Evolutionary conservation across 2,797 vertebrate species (phyloP), one percentile per base, ranked within the genome.

Genomic region (Phalloptychus januarius): DNA sequence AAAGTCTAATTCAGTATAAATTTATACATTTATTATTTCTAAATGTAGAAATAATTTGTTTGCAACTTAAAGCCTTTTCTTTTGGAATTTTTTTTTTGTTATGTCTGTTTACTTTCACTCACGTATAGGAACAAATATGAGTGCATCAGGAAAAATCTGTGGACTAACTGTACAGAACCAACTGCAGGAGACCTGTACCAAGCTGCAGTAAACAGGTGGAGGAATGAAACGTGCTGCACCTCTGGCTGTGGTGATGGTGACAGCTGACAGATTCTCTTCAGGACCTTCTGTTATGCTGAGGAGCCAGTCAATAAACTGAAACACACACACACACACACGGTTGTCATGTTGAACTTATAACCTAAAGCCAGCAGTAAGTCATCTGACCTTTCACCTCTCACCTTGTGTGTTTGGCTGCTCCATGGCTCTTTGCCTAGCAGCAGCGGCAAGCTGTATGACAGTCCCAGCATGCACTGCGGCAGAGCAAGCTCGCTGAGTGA

Each of bases 301-400:
- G 3, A 99, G 91, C 98, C 98, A 99, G 85, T 99, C 97, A 86
- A 98, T 95, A 92, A 99, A 97, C 98, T 99, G 87, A 88, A 10
- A 86, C 69, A 79, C 78, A 83, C 7, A 87, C 45, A 78, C 28
- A 75, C 28, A 54, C 46, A 31, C 85, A 63, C 2, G 1, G 23
- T 74, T 8, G 11, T 44, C 23, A n/a, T 4, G 13, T 56, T 74
- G 25, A 25, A 54, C 13, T 10, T 52, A 5, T 7, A 36, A 72
- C 20, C 33, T 48, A 15, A 48, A 48, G 48, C 20, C 48, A 36
- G 15, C 31, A 20, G 31, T 20, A 5, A 28, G 33, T 36, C 61
- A 10, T 7, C 7, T 36, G 0, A 50, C 33, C 48, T 11, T 13
- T 8, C 44, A 10, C 7, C 46, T n/a, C 88, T 63, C 77, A 98